Conservation (phyloP, 2,113 vertebrate genomes). For the Psittacula cyanocephala region DNA sequence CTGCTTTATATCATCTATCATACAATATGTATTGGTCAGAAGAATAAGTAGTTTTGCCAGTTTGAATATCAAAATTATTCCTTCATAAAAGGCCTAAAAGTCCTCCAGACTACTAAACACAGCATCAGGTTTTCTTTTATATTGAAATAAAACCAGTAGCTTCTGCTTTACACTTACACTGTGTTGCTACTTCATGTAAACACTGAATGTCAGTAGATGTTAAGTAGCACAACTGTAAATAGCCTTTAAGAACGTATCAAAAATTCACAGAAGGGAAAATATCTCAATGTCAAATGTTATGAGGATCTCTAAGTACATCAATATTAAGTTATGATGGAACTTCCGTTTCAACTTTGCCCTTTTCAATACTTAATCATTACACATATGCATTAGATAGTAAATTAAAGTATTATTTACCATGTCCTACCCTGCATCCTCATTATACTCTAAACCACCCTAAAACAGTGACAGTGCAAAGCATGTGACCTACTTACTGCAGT, state of each 20-base stretch:
- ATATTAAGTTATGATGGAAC: not conserved
- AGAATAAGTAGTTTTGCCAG: not conserved
- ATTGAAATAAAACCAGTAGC: not conserved
- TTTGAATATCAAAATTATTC: not conserved
- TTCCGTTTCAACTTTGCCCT: slow-evolving; percentile 40
- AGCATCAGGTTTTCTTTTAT: not conserved
- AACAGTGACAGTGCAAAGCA: not conserved
- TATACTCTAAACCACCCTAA: not conserved
- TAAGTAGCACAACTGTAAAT: not conserved
- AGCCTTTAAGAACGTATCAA: not conserved
- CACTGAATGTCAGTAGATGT: not conserved
- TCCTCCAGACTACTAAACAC: not conserved
- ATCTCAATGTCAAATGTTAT: not conserved
- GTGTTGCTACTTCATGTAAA: not conserved
- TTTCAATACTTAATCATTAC: slow-evolving; percentile 38
- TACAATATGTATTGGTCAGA: not conserved
- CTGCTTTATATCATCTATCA: not conserved
- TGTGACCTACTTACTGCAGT: slow-evolving; percentile 85
- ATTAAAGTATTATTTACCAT: not conserved
- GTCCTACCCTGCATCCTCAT: not conserved
- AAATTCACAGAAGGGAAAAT: not conserved
- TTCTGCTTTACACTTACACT: not conserved
- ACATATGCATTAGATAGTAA: not conserved
- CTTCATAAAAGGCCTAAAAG: not conserved
- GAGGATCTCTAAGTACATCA: not conserved